Base-by-base conservation (phyloP, 2,113 vertebrate genomes). In the Prinia subflava region DNA sequence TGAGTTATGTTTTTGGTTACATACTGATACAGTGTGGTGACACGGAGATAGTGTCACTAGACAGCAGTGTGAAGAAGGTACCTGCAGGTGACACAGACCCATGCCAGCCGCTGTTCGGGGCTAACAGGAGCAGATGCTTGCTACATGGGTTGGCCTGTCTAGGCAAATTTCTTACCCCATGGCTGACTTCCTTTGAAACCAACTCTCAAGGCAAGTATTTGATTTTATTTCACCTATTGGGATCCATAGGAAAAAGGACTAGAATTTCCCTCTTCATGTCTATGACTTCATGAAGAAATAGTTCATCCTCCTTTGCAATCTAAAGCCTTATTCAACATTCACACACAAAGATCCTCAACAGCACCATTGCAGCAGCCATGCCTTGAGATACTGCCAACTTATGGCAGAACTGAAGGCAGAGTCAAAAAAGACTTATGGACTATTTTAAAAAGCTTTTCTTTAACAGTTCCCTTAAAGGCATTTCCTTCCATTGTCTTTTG, bases 401-500 rank as follows among this genome's bases (percentile, higher is more conserved):
- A 35, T 12, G 31, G 73, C 47, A 91, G 60, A 84, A 76, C 8
- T 50, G 25, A 89, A 91, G 62, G 20, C 44, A 92, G 47, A 78
- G 41, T 71, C 64, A 71, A 77, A 77, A 90, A 53, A 60, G 68
- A 2, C 60, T 63, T 52, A 39, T 59, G 62, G 62, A 49, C 53
- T 94, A 68, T 94, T 97, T 96, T 75, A 87, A 84, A 96, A 84
- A 53, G 37, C 87, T 94, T 95, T 90, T 81, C 92, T 94, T 84
- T 79, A 92, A 62, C 49, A 53, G 62, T 57, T 75, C 56, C 17
- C 65, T 82, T 64, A 49, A 83, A 92, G 77, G 87, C 62, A 95
- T 95, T 97, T 95, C 96, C 95, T 91, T 70, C 65, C 42, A 91
- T 95, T 97, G 94, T 94, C 74, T 76, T 89, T 52, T 35, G 65